These are phyloP conservation scores for Boulengeromyrus knoepffleri DNA, from an alignment of 2,113 vertebrate genomes.

Conservation along the genomic window DNA sequence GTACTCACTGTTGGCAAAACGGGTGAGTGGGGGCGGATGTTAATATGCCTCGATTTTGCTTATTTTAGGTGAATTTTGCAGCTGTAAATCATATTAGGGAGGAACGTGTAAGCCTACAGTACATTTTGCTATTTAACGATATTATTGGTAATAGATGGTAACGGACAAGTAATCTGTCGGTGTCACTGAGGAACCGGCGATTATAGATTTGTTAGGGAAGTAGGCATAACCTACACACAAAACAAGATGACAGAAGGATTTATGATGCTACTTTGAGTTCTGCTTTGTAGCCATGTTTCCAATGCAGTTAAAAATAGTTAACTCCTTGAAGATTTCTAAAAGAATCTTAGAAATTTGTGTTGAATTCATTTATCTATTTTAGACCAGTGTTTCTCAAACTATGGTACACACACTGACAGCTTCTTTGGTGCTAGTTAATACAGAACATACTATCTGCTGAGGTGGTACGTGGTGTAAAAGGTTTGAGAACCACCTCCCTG, in stretches of 20 bases:
- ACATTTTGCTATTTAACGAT: background rate
- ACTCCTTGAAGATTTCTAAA: background rate
- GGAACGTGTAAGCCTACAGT: background rate
- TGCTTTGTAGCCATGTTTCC: background rate
- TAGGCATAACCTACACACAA: background rate
- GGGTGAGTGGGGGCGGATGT: slow-evolving; percentile 24
- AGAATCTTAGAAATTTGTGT: background rate
- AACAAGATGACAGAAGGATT: background rate
- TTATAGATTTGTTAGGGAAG: too few relatives aligned
- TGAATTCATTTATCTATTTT: background rate
- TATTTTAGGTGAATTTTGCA: background rate
- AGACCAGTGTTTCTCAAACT: background rate
- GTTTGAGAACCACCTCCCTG: too few relatives aligned
- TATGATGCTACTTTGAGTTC: background rate
- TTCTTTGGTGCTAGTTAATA: too few relatives aligned
- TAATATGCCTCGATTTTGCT: background rate
- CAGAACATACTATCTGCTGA: too few relatives aligned
- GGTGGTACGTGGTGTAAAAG: too few relatives aligned
- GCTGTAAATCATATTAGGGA: background rate
- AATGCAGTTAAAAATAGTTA: background rate
- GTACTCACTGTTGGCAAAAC: slow-evolving; percentile 25
- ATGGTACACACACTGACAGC: background rate
- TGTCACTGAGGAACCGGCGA: background rate
- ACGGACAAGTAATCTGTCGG: background rate
- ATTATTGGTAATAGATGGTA: background rate